Conservation (phyloP, 2,888 invertebrate genomes). For the Choreutis nemorana region DNA sequence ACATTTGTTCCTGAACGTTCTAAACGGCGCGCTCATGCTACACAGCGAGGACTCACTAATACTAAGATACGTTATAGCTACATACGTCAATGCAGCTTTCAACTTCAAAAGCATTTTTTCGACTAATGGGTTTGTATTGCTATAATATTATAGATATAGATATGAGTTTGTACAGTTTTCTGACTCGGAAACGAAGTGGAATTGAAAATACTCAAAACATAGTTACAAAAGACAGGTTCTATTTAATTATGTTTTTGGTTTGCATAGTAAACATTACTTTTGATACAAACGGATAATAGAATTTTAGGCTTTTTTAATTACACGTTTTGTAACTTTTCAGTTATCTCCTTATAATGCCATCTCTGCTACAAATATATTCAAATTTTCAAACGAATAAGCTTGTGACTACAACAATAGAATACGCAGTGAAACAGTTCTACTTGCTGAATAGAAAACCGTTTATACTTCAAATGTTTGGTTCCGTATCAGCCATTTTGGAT, state of each 20-base stretch:
- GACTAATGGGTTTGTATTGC: constrained; percentile 79
- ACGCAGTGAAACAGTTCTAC: constrained; percentile 98
- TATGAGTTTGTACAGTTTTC: too few relatives aligned
- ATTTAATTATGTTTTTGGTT: too few relatives aligned
- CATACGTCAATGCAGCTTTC: constrained; percentile 96
- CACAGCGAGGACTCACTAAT: constrained; percentile 98
- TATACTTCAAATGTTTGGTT: constrained; percentile 98
- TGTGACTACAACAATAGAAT: constrained; percentile 95
- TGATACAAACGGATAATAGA: too few relatives aligned
- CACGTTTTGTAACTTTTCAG: constrained; percentile 41
- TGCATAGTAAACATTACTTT: too few relatives aligned
- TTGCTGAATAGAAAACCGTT: constrained; percentile 97
- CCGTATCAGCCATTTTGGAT: constrained; percentile 95
- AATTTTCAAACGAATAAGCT: constrained; percentile 97
- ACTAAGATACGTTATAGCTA: constrained; percentile 94
- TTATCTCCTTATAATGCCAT: constrained; percentile 97
- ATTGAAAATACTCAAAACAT: too few relatives aligned
- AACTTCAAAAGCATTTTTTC: constrained; percentile 99
- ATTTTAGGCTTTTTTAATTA: neutral
- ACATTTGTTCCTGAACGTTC: constrained; percentile 95
- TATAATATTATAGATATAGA: neutral
- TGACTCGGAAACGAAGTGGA: too few relatives aligned
- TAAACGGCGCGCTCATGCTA: constrained; percentile 94
- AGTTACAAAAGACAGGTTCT: too few relatives aligned
- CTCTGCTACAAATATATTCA: constrained; percentile 94